Evolutionary conservation across 2,888 invertebrate species (phyloP).

Genomic region (Lottia scabra): DNA sequence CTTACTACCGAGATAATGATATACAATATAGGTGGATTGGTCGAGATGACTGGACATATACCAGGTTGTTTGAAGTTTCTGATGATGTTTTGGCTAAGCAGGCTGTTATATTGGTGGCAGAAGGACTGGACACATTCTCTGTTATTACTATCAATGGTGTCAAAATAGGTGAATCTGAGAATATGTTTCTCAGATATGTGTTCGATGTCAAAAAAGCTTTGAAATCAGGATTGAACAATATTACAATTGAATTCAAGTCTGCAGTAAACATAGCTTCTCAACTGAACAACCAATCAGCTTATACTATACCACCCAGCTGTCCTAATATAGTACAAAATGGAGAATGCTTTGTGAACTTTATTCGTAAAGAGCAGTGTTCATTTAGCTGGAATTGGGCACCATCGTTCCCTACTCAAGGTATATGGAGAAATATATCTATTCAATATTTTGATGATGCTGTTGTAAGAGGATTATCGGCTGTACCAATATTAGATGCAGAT

Average conservation of each 20-base stretch:
- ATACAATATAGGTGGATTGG: constrained; percentile 85
- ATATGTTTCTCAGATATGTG: constrained; percentile 86
- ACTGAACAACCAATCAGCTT: constrained; percentile 36
- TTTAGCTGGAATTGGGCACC: constrained; percentile 99
- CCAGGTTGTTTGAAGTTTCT: constrained; percentile 73
- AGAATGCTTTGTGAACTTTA: constrained; percentile 91
- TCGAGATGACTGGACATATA: constrained; percentile 83
- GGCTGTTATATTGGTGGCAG: constrained; percentile 76
- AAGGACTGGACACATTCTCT: constrained; percentile 88
- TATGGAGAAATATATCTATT: constrained; percentile 84
- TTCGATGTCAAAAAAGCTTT: constrained; percentile 76
- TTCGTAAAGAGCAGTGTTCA: constrained; percentile 77
- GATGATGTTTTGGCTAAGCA: constrained; percentile 29
- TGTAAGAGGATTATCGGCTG: constrained; percentile 76
- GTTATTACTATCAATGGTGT: constrained; percentile 78
- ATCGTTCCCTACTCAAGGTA: constrained; percentile 90
- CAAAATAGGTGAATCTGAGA: constrained; percentile 76
- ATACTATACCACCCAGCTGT: constrained; percentile 78
- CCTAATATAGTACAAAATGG: constrained; percentile 82
- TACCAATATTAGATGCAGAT: constrained; percentile 6
- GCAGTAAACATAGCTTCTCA: constrained; percentile 75
- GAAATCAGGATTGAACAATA: constrained; percentile 71
- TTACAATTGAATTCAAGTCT: constrained; percentile 77
- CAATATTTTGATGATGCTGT: constrained; percentile 77
- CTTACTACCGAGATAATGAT: constrained; percentile 80